phyloP scores from a whole-genome alignment of 2,797 vertebrate genomes.

The Sparus aurata region DNA sequence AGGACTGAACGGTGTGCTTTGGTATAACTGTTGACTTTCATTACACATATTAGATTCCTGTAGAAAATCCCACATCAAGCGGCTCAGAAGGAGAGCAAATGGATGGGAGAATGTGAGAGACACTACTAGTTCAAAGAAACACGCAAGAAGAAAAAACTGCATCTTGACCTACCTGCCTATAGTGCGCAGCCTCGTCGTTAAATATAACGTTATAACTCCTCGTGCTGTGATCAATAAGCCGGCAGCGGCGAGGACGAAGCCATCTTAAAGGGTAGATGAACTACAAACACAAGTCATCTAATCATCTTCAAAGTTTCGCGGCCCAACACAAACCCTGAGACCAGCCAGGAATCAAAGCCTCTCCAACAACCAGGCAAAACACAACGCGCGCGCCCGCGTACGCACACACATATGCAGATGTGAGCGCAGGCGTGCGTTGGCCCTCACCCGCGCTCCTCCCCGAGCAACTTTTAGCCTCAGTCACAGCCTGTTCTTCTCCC shows the following conservation, averaged over 20 bases:
- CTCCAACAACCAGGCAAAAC: conserved; percentile 1
- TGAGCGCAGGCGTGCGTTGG: neutral
- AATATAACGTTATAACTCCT: conserved; percentile 31
- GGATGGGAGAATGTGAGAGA: conserved; percentile 16
- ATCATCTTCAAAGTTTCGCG: conserved; percentile 66
- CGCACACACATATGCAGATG: neutral
- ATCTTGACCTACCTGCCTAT: conserved; percentile 48
- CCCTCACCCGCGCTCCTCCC: neutral
- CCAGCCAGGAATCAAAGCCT: conserved; percentile 49
- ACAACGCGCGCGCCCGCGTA: neutral
- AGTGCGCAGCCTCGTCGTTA: conserved; percentile 55
- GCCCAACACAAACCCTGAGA: conserved; percentile 33
- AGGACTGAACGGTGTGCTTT: neutral
- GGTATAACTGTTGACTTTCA: conserved; percentile 12
- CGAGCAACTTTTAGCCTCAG: conserved; percentile 35
- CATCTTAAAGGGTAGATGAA: conserved; percentile 15
- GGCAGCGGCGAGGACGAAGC: conserved; percentile 19
- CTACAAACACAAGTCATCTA: conserved; percentile 59
- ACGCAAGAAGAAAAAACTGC: conserved; percentile 17
- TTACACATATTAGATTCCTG: neutral
- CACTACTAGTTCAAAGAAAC: conserved; percentile 37
- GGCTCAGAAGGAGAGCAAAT: conserved; percentile 3
- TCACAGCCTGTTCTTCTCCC: conserved; percentile 29
- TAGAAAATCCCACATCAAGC: conserved; percentile 23
- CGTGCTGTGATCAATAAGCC: conserved; percentile 62